These are phyloP conservation scores for Gambusia affinis DNA, from an alignment of 2,113 vertebrate genomes.

Conservation along the genomic window DNA sequence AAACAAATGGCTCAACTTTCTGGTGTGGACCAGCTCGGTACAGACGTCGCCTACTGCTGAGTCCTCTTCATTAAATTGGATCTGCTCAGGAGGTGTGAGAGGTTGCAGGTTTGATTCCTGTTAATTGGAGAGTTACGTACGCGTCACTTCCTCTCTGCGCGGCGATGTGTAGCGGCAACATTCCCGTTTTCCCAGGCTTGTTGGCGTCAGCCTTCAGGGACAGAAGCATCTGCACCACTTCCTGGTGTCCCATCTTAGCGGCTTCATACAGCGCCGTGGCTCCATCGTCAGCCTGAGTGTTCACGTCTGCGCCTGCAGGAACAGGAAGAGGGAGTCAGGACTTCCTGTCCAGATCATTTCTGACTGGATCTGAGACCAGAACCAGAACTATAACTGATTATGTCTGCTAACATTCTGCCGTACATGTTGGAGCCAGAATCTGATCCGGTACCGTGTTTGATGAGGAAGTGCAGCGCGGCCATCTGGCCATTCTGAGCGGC, in stretches of 20 bases:
- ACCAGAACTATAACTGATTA: too few species aligned
- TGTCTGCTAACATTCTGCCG: too few species aligned
- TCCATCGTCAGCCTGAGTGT: conserved; percentile 87
- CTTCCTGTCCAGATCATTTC: too few species aligned
- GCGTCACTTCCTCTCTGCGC: conserved; percentile 85
- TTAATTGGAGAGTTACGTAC: conserved; percentile 72
- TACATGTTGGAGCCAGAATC: not conserved
- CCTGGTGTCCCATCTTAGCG: conserved; percentile 87
- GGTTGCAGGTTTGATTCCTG: not conserved
- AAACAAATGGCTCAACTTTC: too few species aligned
- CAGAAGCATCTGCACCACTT: conserved; percentile 86
- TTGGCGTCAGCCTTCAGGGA: conserved; percentile 90
- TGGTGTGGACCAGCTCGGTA: too few species aligned
- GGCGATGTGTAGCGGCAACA: conserved; percentile 90
- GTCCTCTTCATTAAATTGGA: too few species aligned
- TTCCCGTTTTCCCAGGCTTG: conserved; percentile 85
- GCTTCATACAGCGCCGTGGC: conserved; percentile 92
- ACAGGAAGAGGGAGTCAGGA: not conserved
- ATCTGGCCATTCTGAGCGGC: conserved; percentile 90
- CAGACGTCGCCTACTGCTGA: too few species aligned
- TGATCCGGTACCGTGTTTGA: conserved; percentile 72
- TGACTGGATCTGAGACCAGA: not conserved
- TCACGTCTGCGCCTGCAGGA: conserved; percentile 86
- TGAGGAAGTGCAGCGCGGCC: conserved; percentile 84
- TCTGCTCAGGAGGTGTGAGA: not conserved